Conservation (phyloP, 2,888 invertebrate species). For the Ischnura elegans region DNA sequence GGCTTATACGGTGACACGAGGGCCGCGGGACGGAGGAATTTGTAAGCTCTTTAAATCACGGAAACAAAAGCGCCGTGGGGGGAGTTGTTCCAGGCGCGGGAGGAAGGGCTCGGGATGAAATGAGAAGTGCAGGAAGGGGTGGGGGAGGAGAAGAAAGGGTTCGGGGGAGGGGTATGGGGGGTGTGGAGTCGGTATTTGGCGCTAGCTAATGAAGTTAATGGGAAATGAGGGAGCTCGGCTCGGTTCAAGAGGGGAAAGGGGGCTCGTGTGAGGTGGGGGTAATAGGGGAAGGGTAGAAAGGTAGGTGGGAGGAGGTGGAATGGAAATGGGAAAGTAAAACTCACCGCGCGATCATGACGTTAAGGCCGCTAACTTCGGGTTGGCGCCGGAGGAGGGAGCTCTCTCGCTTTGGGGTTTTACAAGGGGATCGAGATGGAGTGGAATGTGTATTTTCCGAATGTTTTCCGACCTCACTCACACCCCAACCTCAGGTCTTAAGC, state of each 20-base stretch:
- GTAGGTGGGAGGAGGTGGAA: slow-evolving; percentile 74
- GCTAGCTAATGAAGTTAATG: slow-evolving; percentile 65
- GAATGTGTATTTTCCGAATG: slow-evolving; percentile 11
- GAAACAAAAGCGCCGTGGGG: slow-evolving; percentile 56
- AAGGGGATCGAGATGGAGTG: slow-evolving; percentile 42
- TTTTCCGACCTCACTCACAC: neutral
- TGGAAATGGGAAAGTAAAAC: slow-evolving; percentile 78
- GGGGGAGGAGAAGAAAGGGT: neutral
- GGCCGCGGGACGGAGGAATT: slow-evolving; percentile 63
- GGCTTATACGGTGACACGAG: slow-evolving; percentile 65
- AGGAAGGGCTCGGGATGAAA: slow-evolving; percentile 12
- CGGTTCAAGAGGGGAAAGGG: slow-evolving; percentile 70
- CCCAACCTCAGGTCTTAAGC: neutral
- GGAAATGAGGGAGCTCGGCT: slow-evolving; percentile 59
- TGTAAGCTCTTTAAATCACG: slow-evolving; percentile 67
- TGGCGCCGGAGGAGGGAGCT: neutral
- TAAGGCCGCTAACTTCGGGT: slow-evolving; percentile 73
- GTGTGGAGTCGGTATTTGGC: slow-evolving; percentile 48
- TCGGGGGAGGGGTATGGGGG: neutral
- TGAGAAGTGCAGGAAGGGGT: slow-evolving; percentile 5
- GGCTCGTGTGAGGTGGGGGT: slow-evolving; percentile 72
- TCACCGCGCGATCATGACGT: slow-evolving; percentile 73
- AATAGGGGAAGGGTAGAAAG: slow-evolving; percentile 69
- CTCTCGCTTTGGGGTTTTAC: neutral
- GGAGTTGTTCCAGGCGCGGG: neutral